Percentiles rank a stretch among this genome's conserved stretches.
Evolutionary conservation across 2,797 vertebrate species (phyloP).

Genomic region (Eulemur albifrons): DNA sequence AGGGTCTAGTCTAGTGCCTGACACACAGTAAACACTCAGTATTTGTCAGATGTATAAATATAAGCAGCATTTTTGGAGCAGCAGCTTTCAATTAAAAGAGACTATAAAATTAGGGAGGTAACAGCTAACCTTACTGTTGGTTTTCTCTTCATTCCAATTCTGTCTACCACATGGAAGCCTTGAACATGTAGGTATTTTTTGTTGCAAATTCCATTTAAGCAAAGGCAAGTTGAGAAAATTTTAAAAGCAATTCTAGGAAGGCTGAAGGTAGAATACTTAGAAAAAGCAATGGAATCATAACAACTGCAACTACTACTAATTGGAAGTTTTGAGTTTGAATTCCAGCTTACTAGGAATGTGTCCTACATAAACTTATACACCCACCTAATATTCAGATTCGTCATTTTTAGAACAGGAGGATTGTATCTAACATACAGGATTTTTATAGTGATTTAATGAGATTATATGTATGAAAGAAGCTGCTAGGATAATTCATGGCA

Average conservation of each 20-base stretch:
- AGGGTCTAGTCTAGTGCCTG: not conserved
- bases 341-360: not conserved
- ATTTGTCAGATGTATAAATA: not conserved
- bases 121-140: not conserved
- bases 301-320: not conserved
- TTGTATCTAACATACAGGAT: not conserved
- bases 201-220: not conserved
- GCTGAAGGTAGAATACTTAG: not conserved
- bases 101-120: not conserved
- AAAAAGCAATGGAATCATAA: not conserved
- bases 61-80: not conserved
- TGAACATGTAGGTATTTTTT: not conserved
- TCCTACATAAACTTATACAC: not conserved
- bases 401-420: not conserved
- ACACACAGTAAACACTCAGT: not conserved
- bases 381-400: not conserved
- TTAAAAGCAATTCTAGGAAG: not conserved
- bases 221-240: not conserved
- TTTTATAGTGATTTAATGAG: not conserved
- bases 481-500: not conserved
- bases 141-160: slow-evolving; percentile 9
- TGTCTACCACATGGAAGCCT: not conserved
- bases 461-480: not conserved
- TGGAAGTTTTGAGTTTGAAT: not conserved
- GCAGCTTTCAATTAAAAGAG: not conserved